These are phyloP conservation scores for Drosophila setosimentum DNA, from an alignment of 2,888 invertebrate genomes.

Conservation along the genomic window DNA sequence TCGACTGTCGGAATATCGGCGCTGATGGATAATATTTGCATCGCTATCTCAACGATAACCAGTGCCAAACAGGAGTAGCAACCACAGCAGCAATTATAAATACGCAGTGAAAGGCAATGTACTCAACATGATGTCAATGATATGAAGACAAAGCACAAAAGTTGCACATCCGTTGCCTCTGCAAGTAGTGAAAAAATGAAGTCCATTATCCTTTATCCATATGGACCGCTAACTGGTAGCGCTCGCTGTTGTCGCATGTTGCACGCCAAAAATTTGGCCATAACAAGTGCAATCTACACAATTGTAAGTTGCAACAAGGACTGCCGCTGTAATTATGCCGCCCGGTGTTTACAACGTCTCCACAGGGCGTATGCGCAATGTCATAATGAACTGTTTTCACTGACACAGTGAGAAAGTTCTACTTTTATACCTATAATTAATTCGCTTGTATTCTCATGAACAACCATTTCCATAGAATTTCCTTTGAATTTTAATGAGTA, in stretches of 20 bases:
- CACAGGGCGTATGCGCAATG: constrained; percentile 59
- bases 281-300: constrained; percentile 90
- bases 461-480: constrained; percentile 20
- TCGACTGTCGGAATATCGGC: constrained; percentile 5
- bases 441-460: constrained; percentile 29
- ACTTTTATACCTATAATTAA: constrained; percentile 35
- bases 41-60: constrained; percentile 15
- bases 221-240: constrained; percentile 85
- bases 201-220: constrained; percentile 86
- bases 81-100: constrained; percentile 13
- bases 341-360: constrained; percentile 25
- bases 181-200: constrained; percentile 85
- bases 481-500: constrained; percentile 13
- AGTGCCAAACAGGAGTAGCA: constrained; percentile 5
- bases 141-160: constrained; percentile 79
- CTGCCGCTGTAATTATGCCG: constrained; percentile 27
- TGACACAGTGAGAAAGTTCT: constrained; percentile 7
- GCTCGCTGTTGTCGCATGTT: constrained; percentile 88
- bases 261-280: constrained; percentile 90
- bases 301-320: constrained; percentile 87
- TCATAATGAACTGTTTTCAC: constrained; percentile 20
- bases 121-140: constrained; percentile 63
- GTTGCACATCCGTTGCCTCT: constrained; percentile 60
- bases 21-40: constrained; percentile 31
- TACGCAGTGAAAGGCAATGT: constrained; percentile 8